Percentiles rank a stretch among this genome's conserved stretches.
Conservation (phyloP, 2,888 invertebrate species). For the Pilophorus perplexus region DNA sequence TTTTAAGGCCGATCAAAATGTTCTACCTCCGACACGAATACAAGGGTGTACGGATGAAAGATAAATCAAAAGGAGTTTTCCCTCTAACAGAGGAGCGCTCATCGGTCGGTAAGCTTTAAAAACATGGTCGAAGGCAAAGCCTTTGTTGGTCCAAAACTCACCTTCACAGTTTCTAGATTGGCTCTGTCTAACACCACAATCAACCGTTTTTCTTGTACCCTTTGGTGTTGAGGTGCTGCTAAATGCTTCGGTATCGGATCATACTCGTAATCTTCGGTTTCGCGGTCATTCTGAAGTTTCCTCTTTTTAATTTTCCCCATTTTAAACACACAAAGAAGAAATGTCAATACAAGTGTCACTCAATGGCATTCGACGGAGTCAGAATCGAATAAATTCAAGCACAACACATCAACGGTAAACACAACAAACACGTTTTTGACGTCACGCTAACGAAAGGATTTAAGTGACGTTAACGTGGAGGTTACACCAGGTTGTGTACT, state of each 20-base stretch:
- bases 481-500: too few species aligned
- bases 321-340: background rate
- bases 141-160: too few species aligned
- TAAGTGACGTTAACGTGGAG: too few species aligned
- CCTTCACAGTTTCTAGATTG: constrained; percentile 94
- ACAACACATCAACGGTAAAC: background rate
- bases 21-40: too few species aligned
- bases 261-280: constrained; percentile 67
- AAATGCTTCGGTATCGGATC: constrained; percentile 76
- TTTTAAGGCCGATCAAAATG: too few species aligned
- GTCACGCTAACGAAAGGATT: too few species aligned
- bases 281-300: constrained; percentile 55
- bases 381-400: background rate
- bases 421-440: constrained; percentile 1
- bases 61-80: too few species aligned
- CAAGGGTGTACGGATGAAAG: too few species aligned
- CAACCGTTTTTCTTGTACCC: constrained; percentile 83
- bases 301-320: constrained; percentile 60
- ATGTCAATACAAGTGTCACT: too few species aligned
- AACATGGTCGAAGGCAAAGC: too few species aligned
- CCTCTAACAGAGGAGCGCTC: too few species aligned
- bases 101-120: too few species aligned
- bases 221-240: constrained; percentile 67
- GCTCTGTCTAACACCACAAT: constrained; percentile 92
- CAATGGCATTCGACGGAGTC: background rate